Base-by-base conservation (phyloP, 2,888 invertebrate species). In the Tinea semifulvella region DNA sequence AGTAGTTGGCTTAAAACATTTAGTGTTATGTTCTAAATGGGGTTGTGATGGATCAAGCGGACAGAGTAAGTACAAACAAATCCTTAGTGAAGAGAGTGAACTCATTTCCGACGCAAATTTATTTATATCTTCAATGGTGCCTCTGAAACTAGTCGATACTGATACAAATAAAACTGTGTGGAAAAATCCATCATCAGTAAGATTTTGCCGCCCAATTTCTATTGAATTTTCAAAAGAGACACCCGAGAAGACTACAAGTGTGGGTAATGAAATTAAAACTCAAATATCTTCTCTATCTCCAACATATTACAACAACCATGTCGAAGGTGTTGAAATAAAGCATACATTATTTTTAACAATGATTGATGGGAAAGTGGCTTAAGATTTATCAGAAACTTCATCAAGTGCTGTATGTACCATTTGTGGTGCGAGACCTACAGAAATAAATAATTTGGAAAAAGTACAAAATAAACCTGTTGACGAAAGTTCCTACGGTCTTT, bases 291-390 rank as follows among this genome's bases (percentile, higher is more conserved):
- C 13, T 42, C 46, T 53, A 20, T 1, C 10, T 3, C 42, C 52
- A 45, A 45, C 50, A 28, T 10, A 44, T 20, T 49, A 51, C 16
- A 52, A 50, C 42, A 48, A 48, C 43, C 28, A 46, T 13, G 47
- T 45, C 19, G 44, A 39, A 7, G 47, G 20, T 25, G 38, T 50
- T 2, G n/a, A 47, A 44, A 47, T 51, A 8, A 50, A 50, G 14
- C 49, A 53, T 45, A 45, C 55, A 48, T 48, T 54, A 18, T 54
- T 51, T 49, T 42, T 55, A 11, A 53, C 53, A 20, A 53, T 52
- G 53, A 51, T 52, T 38, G 52, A 56, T 42, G 53, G 51, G 1
- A 54, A 53, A 44, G 53, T 50, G 17, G 47, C 47, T 25, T 45
- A 46, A 31, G 42, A 50, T 22, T 45, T 53, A 44, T 51, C 53